Conservation (phyloP, 2,888 invertebrate genomes). For the Yponomeuta cagnagella region DNA sequence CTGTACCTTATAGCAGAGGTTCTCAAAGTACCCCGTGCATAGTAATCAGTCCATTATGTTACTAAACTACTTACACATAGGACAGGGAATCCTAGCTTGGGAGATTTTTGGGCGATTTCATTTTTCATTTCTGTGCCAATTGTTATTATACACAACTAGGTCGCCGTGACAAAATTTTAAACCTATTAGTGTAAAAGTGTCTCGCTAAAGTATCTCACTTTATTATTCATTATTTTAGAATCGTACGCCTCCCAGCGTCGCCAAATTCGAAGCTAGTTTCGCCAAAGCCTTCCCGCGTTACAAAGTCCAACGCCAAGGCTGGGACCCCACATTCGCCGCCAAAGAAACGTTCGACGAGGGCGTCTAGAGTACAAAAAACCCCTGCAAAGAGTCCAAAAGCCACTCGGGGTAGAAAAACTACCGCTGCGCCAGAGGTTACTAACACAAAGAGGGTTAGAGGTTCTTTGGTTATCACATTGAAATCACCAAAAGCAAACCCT, state of each 20-base stretch:
- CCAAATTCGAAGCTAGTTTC: conserved; percentile 3
- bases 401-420: conserved; percentile 16
- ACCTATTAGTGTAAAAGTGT: too few species aligned
- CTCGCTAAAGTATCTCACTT: too few species aligned
- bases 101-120: too few species aligned
- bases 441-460: conserved; percentile 32
- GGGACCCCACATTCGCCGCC: conserved; percentile 4
- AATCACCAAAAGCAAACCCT: conserved; percentile 35
- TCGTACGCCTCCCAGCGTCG: neutral
- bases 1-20: too few species aligned
- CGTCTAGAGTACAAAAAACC: conserved; percentile 25
- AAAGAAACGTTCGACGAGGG: neutral
- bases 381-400: conserved; percentile 19
- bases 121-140: too few species aligned
- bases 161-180: too few species aligned
- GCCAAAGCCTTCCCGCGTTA: neutral
- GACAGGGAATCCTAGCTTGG: too few species aligned
- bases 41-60: too few species aligned
- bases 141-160: too few species aligned
- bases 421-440: conserved; percentile 15
- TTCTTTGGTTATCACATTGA: conserved; percentile 43
- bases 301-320: neutral
- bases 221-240: neutral
- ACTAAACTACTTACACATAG: too few species aligned
- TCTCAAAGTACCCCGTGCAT: too few species aligned